Conservation (phyloP, 2,797 vertebrate species). For the Poliocrania exsul region DNA sequence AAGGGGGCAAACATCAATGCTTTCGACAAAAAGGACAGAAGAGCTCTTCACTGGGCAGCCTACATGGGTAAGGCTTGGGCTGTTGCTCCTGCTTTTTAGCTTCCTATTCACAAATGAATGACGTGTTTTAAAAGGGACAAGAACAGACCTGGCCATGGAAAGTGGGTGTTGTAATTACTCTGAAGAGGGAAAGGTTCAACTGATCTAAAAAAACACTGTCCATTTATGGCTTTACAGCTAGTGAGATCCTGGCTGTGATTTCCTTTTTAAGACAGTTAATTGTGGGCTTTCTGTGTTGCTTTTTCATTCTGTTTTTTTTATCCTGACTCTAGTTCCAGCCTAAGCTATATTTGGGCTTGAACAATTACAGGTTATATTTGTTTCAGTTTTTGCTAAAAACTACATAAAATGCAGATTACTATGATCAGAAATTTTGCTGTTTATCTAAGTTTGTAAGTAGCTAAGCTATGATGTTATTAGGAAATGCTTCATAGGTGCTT, state of each 20-base stretch:
- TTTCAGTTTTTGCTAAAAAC: background rate
- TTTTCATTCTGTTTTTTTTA: background rate
- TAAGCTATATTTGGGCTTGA: background rate
- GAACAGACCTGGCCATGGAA: background rate
- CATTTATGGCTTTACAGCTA: background rate
- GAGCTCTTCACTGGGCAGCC: conserved; percentile 95
- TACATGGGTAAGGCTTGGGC: conserved; percentile 89
- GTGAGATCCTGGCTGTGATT: background rate
- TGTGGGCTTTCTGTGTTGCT: background rate
- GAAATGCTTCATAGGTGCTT: background rate
- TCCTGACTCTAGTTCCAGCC: background rate
- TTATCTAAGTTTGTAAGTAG: background rate
- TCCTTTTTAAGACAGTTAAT: background rate
- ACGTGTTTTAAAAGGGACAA: background rate
- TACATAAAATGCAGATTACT: background rate
- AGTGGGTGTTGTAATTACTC: background rate
- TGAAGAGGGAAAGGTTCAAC: background rate
- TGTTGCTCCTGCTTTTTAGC: background rate
- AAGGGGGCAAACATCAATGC: conserved; percentile 99
- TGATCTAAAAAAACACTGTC: background rate
- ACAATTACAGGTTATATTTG: background rate
- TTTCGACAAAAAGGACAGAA: conserved; percentile 96
- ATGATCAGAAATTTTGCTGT: background rate
- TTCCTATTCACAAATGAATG: background rate
- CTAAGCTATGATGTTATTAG: background rate